Conservation (phyloP, 2,113 vertebrate genomes). For the Erythrocercus mccallii region DNA sequence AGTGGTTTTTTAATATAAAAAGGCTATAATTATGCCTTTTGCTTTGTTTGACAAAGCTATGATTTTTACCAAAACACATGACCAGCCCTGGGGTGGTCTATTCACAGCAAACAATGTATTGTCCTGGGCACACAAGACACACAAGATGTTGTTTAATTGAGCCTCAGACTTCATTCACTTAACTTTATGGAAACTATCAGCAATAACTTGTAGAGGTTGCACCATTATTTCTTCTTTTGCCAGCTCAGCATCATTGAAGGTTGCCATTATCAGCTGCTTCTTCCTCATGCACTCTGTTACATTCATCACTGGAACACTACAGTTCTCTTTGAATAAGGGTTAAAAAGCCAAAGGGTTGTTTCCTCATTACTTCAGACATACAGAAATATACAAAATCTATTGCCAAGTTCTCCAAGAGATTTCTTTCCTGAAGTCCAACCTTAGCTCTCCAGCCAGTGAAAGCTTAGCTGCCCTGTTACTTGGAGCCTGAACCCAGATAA, state of each 20-base stretch:
- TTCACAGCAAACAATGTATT: slow-evolving; percentile 58
- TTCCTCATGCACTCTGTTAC: neutral
- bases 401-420: neutral
- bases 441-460: neutral
- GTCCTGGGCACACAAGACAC: slow-evolving; percentile 39
- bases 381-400: neutral
- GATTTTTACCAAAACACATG: slow-evolving; percentile 64
- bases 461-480: neutral
- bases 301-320: neutral
- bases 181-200: slow-evolving; percentile 33
- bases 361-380: neutral
- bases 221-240: neutral
- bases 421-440: neutral
- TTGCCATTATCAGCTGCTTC: neutral
- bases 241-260: neutral
- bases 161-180: slow-evolving; percentile 28
- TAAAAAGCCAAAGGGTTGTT: neutral
- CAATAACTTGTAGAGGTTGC: neutral
- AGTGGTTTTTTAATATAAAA: slow-evolving; percentile 10
- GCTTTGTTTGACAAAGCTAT: slow-evolving; percentile 53
- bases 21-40: slow-evolving; percentile 40
- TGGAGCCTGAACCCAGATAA: neutral
- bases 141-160: slow-evolving; percentile 43
- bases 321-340: neutral
- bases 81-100: slow-evolving; percentile 59